Percentiles rank a stretch among this genome's conserved stretches.
phyloP scores from a whole-genome alignment of 2,797 vertebrate genomes.

The Acanthis flammea region DNA sequence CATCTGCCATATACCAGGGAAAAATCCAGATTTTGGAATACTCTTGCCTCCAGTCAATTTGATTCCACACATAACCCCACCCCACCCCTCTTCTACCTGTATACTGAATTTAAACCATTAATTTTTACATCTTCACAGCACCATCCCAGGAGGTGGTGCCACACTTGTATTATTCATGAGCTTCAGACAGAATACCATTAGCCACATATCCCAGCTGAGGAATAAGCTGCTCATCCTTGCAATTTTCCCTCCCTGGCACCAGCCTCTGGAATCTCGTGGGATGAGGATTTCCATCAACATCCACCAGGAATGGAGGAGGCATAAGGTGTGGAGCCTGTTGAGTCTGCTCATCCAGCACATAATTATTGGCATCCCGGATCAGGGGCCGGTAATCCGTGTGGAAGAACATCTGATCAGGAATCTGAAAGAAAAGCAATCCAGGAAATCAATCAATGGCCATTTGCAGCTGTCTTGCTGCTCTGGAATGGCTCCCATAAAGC shows the following conservation, averaged over 20 bases:
- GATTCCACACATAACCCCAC: neutral
- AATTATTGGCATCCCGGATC: constrained; percentile 97
- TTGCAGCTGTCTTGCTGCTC: constrained; percentile 19
- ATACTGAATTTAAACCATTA: neutral
- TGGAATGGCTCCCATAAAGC: constrained; percentile 8
- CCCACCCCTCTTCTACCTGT: neutral
- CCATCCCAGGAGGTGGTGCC: neutral
- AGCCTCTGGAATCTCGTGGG: constrained; percentile 89
- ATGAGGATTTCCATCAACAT: constrained; percentile 97
- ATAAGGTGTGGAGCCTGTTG: constrained; percentile 99
- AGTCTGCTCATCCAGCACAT: constrained; percentile 97
- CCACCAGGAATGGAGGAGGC: constrained; percentile 96
- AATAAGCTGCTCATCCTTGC: constrained; percentile 95
- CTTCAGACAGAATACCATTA: constrained; percentile 81
- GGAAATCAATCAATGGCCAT: neutral
- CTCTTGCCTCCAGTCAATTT: neutral
- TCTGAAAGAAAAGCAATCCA: constrained; percentile 75
- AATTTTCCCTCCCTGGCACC: constrained; percentile 94
- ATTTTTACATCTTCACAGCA: neutral
- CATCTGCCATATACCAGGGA: neutral
- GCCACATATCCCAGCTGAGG: constrained; percentile 95
- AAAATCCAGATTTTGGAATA: neutral
- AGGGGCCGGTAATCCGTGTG: constrained; percentile 97
- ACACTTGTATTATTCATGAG: neutral
- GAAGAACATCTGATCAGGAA: constrained; percentile 99